Evolutionary conservation across 2,113 vertebrate species (phyloP), one percentile per base, ranked within the genome.

Genomic region (Amblyopsis rosae): DNA sequence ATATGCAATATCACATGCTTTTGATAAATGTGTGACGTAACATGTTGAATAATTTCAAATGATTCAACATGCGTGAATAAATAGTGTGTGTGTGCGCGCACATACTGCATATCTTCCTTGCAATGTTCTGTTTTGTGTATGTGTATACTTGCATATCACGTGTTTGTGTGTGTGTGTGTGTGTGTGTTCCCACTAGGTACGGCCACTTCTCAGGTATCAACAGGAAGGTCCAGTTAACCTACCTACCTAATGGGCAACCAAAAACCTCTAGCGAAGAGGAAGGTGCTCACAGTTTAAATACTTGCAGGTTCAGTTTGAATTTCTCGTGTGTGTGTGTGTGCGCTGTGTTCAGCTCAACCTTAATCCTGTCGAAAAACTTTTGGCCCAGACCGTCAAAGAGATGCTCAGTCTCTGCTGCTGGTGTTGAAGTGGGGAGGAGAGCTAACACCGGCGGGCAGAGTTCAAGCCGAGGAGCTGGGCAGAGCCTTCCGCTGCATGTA

Each of bases 201-300:
- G 98, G 98, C 3, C 98, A 99, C 86, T 99, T 99, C 88, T 99
- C 98, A 80, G 98, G 98, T 65, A 99, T 99, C 84, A 99, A 99
- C 86, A 93, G 98, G 81, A 99, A 99, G 79, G 98, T 99, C 46
- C 98, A 99, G 89, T 79, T 99, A 77, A 99, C 96, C 7, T 98
- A 98, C 75, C 90, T 97, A 73, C 95, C 96, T 55, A 93, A 94
- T 13, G 96, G 96, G 56, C 94, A 93, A 59, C 95, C 93, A 2
- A 98, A 98, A 90, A 90, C 94, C 60, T 94, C 95, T 4, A 98
- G 94, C 64, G 97, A 96, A 75, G 95, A 96, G 19, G 97, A 98
- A 95, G 98, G 98, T 99, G 92, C 15, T n/a, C 10, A 65, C 12
- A 53, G 35, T 41, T 41, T 41, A 41, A 41, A 41, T 41, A 8